Percentiles rank a stretch among this genome's conserved stretches.
Conservation (phyloP, 2,888 invertebrate genomes). For the Malacosoma neustria region DNA sequence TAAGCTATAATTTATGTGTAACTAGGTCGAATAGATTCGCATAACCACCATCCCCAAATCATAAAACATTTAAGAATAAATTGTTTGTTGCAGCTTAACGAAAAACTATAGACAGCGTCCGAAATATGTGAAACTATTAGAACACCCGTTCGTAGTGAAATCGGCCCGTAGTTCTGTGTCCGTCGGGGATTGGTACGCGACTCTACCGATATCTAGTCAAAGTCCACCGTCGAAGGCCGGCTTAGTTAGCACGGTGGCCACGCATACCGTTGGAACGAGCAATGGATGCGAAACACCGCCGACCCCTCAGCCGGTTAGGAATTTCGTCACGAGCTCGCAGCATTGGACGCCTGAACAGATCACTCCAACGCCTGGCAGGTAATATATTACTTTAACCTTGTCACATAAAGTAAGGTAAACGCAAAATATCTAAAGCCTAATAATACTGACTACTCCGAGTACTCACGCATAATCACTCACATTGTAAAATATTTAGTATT, state of each 20-base stretch:
- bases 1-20: no score
- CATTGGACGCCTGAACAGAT: slow-evolving; percentile 57
- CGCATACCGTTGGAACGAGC: slow-evolving; percentile 11
- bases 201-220: slow-evolving; percentile 58
- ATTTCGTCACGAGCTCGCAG: slow-evolving; percentile 50
- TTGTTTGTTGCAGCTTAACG: slow-evolving; percentile 78
- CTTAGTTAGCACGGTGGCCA: slow-evolving; percentile 14
- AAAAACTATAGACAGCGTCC: slow-evolving; percentile 96
- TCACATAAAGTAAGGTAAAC: no score
- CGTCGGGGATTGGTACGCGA: slow-evolving; percentile 89
- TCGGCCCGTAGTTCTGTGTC: slow-evolving; percentile 82
- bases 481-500: no score
- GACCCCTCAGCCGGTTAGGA: slow-evolving; percentile 54
- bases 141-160: slow-evolving; percentile 90
- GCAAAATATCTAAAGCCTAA: no score
- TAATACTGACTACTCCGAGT: no score
- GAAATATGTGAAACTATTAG: slow-evolving; percentile 93
- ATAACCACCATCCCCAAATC: no score
- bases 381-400: no score
- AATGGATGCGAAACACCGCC: slow-evolving; percentile 38
- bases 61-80: no score
- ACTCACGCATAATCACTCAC: no score
- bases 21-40: no score
- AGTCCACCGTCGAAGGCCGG: slow-evolving; percentile 47
- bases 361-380: slow-evolving; percentile 56